Evolutionary conservation across 2,797 vertebrate species (phyloP), one percentile per base, ranked within the genome.

Genomic region (Phataginus tricuspis): DNA sequence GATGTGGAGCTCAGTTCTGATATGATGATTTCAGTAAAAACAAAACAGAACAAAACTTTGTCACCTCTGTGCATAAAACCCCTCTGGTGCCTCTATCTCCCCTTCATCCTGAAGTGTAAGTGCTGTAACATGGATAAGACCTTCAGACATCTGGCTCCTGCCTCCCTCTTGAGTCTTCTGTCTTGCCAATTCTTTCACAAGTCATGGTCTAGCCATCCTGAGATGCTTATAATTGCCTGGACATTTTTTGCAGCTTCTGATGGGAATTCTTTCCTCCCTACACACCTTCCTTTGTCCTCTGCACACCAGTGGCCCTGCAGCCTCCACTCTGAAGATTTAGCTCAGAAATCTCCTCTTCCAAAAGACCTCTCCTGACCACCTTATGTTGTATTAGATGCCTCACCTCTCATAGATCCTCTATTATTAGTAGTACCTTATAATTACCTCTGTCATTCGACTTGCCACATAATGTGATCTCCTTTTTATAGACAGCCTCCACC

Each of bases 201-300:
- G 66, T 69, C 27, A 12, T 45, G 14, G 59, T 80, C 16, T 34
- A 42, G 7, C 15, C 9, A 84, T 45, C 18, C 23, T 13, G 66
- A 77, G 89, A 71, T 66, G 39, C 25, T 64, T 66, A 2, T 31
- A 27, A 78, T 78, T 82, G 78, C 63, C 51, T 84, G n/a, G 75
- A 83, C 4, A 61, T n/a, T 51, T 37, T 78, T 37, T 63, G 7
- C 16, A 85, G 53, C 53, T 86, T 85, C 51, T 64, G 51, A n/a
- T 27, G 4, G 3, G 51, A 85, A 55, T 45, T 57, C 37, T 93
- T 59, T 51, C 3, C 37, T 45, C 63, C 2, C 8, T 63, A 15
- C 1, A 49, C 11, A 29, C 19, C 16, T 78, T 74, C 4, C 59
- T 90, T 13, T 85, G 29, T 69, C 55, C 42, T 45, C 34, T 57